phyloP scores from a whole-genome alignment of 2,113 vertebrate genomes.

The Prunella himalayana region DNA sequence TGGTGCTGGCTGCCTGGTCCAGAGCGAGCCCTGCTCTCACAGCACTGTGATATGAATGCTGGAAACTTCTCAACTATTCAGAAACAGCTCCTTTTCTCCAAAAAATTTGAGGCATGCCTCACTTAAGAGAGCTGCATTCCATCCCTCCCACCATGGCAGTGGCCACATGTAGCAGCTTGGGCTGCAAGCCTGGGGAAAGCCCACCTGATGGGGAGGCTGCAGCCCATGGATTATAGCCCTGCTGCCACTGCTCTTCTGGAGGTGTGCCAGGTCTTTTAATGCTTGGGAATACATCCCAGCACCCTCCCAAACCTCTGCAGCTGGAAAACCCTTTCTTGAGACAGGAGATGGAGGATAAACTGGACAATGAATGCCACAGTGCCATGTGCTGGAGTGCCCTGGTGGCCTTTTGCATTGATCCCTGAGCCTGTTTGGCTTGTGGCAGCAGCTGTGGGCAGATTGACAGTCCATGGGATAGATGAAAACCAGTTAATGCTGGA shows the following conservation, averaged over 20 bases:
- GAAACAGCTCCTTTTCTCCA: background rate
- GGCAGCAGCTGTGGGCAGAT: background rate
- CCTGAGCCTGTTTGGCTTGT: background rate
- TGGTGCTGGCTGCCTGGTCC: background rate
- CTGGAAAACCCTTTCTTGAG: background rate
- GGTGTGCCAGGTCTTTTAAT: background rate
- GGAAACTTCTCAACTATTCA: background rate
- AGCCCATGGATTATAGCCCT: background rate
- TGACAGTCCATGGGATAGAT: rapidly evolving
- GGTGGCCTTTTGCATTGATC: rapidly evolving
- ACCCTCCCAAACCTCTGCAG: background rate
- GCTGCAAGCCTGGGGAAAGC: background rate
- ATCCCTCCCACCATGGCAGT: background rate
- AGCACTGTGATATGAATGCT: background rate
- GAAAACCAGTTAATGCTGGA: background rate
- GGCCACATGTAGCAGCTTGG: background rate
- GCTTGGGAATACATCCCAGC: background rate
- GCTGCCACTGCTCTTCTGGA: background rate
- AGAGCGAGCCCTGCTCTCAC: background rate
- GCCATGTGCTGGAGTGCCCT: background rate
- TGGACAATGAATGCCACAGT: rapidly evolving
- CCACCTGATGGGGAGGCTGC: background rate
- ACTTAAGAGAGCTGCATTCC: background rate
- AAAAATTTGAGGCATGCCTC: background rate
- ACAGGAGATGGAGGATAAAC: background rate